Evolutionary conservation across 37 sponge, comb jelly and placozoan genomes (phyloP).

Genomic region (Halichondria panicea): DNA sequence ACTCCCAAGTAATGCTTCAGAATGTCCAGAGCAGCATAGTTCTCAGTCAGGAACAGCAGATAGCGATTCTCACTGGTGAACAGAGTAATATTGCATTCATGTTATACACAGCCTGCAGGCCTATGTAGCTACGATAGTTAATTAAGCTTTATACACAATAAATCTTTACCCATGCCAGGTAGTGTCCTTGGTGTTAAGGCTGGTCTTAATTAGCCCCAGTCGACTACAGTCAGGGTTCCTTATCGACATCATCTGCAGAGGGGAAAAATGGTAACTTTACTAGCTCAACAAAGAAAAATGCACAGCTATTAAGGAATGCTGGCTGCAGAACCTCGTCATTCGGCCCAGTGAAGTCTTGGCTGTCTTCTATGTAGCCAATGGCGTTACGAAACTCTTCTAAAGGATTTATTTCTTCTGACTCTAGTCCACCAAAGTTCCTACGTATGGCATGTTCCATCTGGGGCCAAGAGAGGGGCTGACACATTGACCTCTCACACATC

Average conservation of each 20-base stretch:
- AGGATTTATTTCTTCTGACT: slow-evolving; percentile 14
- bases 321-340: neutral
- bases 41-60: slow-evolving; percentile 87
- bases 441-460: slow-evolving; percentile 44
- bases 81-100: too few relatives aligned
- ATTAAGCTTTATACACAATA: too few relatives aligned
- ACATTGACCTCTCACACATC: slow-evolving; percentile 18
- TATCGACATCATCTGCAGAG: neutral
- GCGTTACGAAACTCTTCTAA: slow-evolving; percentile 5
- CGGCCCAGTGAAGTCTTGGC: neutral
- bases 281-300: neutral
- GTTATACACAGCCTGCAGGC: too few relatives aligned
- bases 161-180: slow-evolving; percentile 58
- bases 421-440: slow-evolving; percentile 51
- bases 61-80: slow-evolving; percentile 93
- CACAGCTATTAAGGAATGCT: neutral
- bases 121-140: too few relatives aligned
- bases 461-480: neutral
- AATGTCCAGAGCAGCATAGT: slow-evolving; percentile 89
- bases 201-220: slow-evolving; percentile 43
- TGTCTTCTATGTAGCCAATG: neutral
- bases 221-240: slow-evolving; percentile 31
- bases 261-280: neutral
- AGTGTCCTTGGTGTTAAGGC: slow-evolving; percentile 22
- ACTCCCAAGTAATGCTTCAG: too few relatives aligned